Evolutionary conservation across 1,140 invertebrate genomes (phyloP).

Genomic region (Gonatopus flavifemur): DNA sequence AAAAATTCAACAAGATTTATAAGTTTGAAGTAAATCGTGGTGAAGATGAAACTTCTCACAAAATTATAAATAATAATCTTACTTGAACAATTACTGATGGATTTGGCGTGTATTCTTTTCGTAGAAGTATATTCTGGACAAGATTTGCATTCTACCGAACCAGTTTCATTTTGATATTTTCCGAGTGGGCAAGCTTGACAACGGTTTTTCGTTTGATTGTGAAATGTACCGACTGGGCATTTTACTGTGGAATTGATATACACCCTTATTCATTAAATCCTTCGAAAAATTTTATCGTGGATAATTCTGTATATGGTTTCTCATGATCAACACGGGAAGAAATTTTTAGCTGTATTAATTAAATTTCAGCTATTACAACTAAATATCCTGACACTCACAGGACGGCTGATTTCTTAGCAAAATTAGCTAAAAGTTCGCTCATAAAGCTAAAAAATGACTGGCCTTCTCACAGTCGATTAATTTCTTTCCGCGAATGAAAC

Average conservation of each 20-base stretch:
- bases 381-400: too few species aligned
- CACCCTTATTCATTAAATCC: too few species aligned
- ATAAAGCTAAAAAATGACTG: too few species aligned
- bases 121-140: slow-evolving; percentile 68
- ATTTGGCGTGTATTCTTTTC: slow-evolving; percentile 59
- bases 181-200: slow-evolving; percentile 65
- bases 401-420: too few species aligned
- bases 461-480: too few species aligned
- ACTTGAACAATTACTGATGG: slow-evolving; percentile 64
- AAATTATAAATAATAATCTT: slow-evolving; percentile 16
- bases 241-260: too few species aligned
- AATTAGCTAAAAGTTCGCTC: too few species aligned
- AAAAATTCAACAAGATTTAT: neutral
- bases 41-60: neutral
- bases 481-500: too few species aligned
- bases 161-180: slow-evolving; percentile 64
- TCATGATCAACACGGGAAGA: too few species aligned
- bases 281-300: too few species aligned
- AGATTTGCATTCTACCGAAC: slow-evolving; percentile 59
- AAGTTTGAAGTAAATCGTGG: neutral
- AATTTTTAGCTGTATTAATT: too few species aligned
- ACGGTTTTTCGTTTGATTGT: slow-evolving; percentile 56
- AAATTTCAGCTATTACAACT: too few species aligned
- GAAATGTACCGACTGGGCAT: slow-evolving; percentile 70
- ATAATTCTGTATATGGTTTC: neutral